A percentile compares a stretch with the other conserved stretches of the same genome.
Conservation (phyloP, 2,113 vertebrate genomes). For the Stegostoma tigrinum region DNA sequence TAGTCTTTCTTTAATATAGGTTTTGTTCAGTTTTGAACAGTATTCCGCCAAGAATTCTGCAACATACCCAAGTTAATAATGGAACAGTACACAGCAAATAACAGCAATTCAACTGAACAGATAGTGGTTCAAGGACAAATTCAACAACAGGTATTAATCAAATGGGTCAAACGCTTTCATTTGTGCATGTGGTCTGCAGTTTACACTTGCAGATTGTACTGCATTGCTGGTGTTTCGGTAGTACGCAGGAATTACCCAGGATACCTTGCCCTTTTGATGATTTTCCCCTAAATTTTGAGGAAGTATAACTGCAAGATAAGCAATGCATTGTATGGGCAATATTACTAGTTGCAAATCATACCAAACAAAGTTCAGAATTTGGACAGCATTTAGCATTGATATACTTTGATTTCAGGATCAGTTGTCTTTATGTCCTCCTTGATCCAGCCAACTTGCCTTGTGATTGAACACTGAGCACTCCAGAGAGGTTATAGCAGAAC, state of each 20-base stretch:
- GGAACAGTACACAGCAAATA: constrained; percentile 92
- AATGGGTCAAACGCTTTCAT: accelerated
- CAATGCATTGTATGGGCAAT: background rate
- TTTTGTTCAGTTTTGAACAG: constrained; percentile 9
- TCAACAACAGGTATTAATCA: constrained; percentile 80
- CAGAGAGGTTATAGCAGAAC: background rate
- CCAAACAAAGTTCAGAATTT: background rate
- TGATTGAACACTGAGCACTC: background rate
- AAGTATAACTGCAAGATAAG: background rate
- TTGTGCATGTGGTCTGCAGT: background rate
- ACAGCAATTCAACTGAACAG: constrained; percentile 83
- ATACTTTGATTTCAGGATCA: background rate
- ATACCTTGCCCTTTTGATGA: background rate
- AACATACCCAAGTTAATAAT: constrained; percentile 49
- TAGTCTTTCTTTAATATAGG: background rate
- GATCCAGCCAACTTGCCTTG: background rate
- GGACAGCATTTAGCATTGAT: background rate
- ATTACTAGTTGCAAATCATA: background rate
- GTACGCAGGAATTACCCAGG: background rate
- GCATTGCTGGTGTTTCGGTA: constrained; percentile 33
- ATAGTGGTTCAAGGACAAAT: constrained; percentile 97
- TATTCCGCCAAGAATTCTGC: background rate
- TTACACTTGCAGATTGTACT: background rate
- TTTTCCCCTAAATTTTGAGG: background rate
- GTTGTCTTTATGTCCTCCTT: background rate